Evolutionary conservation across 2,888 invertebrate species (phyloP).

Genomic region (Hoplodrina blanda): DNA sequence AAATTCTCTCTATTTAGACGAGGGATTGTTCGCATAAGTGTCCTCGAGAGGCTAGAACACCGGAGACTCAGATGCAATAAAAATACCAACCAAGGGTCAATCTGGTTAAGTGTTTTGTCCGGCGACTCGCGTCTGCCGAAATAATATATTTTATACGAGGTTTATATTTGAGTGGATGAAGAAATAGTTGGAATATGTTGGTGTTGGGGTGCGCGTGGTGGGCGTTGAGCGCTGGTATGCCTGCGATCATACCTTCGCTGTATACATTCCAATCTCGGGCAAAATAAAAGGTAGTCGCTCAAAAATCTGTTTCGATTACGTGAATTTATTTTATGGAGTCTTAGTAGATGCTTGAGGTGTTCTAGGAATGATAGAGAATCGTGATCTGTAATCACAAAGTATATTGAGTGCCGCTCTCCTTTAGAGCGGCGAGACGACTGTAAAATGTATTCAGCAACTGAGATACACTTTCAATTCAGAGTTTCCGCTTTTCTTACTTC

Average conservation of each 20-base stretch:
- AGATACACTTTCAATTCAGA: slow-evolving; percentile 23
- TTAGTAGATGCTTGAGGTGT: slow-evolving; percentile 10
- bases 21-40: slow-evolving; percentile 71
- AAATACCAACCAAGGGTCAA: slow-evolving; percentile 85
- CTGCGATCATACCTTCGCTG: slow-evolving; percentile 40
- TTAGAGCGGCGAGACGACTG: neutral
- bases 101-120: slow-evolving; percentile 86
- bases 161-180: slow-evolving; percentile 79
- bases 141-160: slow-evolving; percentile 81
- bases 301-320: slow-evolving; percentile 56
- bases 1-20: slow-evolving; percentile 66
- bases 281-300: slow-evolving; percentile 55
- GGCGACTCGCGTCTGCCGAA: slow-evolving; percentile 71
- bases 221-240: slow-evolving; percentile 54
- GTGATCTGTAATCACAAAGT: slow-evolving; percentile 22
- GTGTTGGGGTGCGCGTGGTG: slow-evolving; percentile 35
- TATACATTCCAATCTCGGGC: slow-evolving; percentile 59
- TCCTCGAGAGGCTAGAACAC: slow-evolving; percentile 72
- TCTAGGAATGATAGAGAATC: slow-evolving; percentile 3
- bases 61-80: slow-evolving; percentile 78
- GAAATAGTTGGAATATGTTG: slow-evolving; percentile 78
- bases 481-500: neutral
- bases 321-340: slow-evolving; percentile 34
- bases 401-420: slow-evolving; percentile 5
- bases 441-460: slow-evolving; percentile 24